Evolutionary conservation across 2,888 invertebrate genomes (phyloP).

Genomic region (Agapetus fuscipes): DNA sequence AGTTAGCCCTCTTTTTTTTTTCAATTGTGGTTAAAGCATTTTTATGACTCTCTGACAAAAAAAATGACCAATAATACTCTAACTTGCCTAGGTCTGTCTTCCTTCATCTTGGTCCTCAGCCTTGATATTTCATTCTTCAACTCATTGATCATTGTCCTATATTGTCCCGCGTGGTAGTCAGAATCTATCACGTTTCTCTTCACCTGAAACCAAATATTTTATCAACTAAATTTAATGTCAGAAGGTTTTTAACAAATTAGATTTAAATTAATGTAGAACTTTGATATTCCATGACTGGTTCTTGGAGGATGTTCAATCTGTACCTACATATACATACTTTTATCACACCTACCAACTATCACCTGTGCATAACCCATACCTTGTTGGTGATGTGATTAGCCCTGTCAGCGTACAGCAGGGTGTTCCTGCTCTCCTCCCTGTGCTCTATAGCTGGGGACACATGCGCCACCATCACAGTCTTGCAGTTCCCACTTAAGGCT

Average conservation of each 20-base stretch:
- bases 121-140: conserved; percentile 76
- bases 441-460: conserved; percentile 74
- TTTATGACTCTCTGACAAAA: too few relatives aligned
- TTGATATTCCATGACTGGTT: too few relatives aligned
- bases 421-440: conserved; percentile 89
- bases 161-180: conserved; percentile 74
- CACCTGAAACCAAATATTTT: conserved; percentile 43
- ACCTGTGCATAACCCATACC: too few relatives aligned
- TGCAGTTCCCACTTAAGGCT: conserved; percentile 82
- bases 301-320: too few relatives aligned
- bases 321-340: too few relatives aligned
- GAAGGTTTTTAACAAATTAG: too few relatives aligned
- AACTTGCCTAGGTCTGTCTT: conserved; percentile 52
- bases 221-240: conserved; percentile 28
- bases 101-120: conserved; percentile 70
- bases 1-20: too few relatives aligned
- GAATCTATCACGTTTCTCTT: conserved; percentile 56
- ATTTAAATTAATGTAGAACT: too few relatives aligned
- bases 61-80: too few relatives aligned
- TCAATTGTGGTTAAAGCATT: too few relatives aligned
- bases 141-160: conserved; percentile 71
- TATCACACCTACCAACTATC: too few relatives aligned
- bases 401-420: conserved; percentile 86
- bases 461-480: conserved; percentile 96
- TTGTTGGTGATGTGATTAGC: conserved; percentile 90